Conservation (phyloP, 2,888 invertebrate genomes). For the Melanotus villosus region DNA sequence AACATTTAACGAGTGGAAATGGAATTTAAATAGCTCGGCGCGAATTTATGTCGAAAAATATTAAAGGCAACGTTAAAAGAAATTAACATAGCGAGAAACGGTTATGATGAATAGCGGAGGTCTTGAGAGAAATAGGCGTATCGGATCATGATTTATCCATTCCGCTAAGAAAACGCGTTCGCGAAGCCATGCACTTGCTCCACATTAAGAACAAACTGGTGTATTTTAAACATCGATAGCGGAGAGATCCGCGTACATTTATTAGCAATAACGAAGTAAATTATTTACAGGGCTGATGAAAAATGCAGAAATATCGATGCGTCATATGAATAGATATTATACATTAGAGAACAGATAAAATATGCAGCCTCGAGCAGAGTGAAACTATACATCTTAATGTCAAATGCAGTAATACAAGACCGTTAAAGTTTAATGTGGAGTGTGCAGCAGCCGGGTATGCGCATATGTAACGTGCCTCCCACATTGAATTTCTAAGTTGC, state of each 20-base stretch:
- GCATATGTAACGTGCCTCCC: constrained; percentile 49
- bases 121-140: neutral
- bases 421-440: constrained; percentile 55
- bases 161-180: neutral
- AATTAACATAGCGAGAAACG: neutral
- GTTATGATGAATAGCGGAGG: neutral
- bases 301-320: constrained; percentile 52
- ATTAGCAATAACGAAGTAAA: constrained; percentile 41
- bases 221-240: neutral
- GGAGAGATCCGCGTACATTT: constrained; percentile 11
- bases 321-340: constrained; percentile 54
- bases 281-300: constrained; percentile 39
- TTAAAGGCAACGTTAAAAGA: neutral
- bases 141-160: neutral
- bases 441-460: constrained; percentile 50
- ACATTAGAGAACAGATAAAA: constrained; percentile 54
- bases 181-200: neutral
- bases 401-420: constrained; percentile 57
- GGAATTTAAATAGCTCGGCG: no score
- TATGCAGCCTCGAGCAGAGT: constrained; percentile 55
- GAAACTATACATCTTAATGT: constrained; percentile 60
- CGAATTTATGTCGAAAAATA: no score
- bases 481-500: constrained; percentile 47
- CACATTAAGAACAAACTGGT: neutral
- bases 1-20: no score